Conservation (phyloP, 35 echinoderm and acorn worm genomes). For the Hemicentrotus pulcherrimus region DNA sequence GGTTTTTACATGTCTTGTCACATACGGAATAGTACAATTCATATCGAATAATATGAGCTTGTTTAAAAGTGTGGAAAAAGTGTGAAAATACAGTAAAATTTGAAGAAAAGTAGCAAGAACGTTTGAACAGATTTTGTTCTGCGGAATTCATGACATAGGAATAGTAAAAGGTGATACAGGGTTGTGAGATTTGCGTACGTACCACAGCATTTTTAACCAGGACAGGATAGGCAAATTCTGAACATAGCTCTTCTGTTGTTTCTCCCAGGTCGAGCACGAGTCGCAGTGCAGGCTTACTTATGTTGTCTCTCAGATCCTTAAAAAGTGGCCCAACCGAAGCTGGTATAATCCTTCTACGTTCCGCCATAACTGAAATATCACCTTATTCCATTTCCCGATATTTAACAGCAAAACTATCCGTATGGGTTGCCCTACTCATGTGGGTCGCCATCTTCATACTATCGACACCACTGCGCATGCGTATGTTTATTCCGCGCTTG, state of each 20-base stretch:
- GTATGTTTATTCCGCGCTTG: constrained; percentile 54
- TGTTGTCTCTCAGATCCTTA: constrained; percentile 68
- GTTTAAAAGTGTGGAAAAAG: constrained; percentile 41
- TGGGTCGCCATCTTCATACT: constrained; percentile 78
- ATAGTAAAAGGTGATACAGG: constrained; percentile 31
- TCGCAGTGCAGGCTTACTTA: constrained; percentile 73
- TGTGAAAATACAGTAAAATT: constrained; percentile 3
- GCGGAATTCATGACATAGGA: constrained; percentile 45
- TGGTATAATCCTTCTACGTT: constrained; percentile 99
- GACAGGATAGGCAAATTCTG: constrained; percentile 82
- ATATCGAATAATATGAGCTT: neutral
- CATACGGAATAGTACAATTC: constrained; percentile 14
- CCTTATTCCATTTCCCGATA: constrained; percentile 47
- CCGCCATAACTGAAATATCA: constrained; percentile 79
- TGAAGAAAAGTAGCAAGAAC: constrained; percentile 45
- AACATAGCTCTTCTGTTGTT: constrained; percentile 83
- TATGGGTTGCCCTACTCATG: constrained; percentile 51
- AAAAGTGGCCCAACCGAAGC: constrained; percentile 89
- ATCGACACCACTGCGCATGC: constrained; percentile 85
- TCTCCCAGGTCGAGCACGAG: constrained; percentile 84
- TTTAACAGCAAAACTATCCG: constrained; percentile 67
- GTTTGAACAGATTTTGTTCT: constrained; percentile 64
- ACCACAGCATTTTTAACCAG: constrained; percentile 94
- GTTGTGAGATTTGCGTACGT: constrained; percentile 64
- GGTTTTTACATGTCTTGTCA: constrained; percentile 1